Conservation (phyloP, 2,113 vertebrate genomes). For the Menura novaehollandiae region DNA sequence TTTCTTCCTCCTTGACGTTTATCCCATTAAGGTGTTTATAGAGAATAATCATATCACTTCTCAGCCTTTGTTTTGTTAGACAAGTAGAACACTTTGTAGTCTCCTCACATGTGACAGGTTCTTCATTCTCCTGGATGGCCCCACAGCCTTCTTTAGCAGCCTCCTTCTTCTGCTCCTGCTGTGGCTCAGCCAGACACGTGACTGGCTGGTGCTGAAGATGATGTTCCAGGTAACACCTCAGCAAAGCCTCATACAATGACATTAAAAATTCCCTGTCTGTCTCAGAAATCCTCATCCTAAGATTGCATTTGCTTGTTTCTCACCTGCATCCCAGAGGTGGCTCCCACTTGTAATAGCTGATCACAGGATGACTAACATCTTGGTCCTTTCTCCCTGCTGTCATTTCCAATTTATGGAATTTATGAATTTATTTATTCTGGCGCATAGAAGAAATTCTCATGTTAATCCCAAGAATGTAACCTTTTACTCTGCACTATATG, state of each 20-base stretch:
- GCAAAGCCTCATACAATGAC: neutral
- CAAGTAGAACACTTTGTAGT: neutral
- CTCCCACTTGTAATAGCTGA: neutral
- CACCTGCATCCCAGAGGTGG: constrained; percentile 7
- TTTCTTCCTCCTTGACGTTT: neutral
- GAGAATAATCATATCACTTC: neutral
- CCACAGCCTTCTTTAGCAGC: neutral
- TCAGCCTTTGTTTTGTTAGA: constrained; percentile 13
- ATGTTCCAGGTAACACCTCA: neutral
- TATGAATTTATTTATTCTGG: constrained; percentile 31
- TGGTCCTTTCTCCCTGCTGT: neutral
- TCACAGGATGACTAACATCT: constrained; percentile 11
- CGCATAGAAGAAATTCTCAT: neutral
- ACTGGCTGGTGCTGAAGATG: neutral
- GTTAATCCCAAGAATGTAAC: constrained; percentile 13
- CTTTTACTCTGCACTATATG: neutral
- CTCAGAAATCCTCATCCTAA: neutral
- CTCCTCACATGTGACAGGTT: neutral
- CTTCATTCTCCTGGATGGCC: neutral
- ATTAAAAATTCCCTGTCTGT: neutral
- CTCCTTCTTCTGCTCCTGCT: neutral
- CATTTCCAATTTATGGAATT: constrained; percentile 13
- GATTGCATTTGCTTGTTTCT: constrained; percentile 10
- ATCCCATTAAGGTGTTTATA: neutral
- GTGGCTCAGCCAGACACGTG: neutral